Evolutionary conservation across 2,113 vertebrate species (phyloP).

Genomic region (Phyllostomus discolor): DNA sequence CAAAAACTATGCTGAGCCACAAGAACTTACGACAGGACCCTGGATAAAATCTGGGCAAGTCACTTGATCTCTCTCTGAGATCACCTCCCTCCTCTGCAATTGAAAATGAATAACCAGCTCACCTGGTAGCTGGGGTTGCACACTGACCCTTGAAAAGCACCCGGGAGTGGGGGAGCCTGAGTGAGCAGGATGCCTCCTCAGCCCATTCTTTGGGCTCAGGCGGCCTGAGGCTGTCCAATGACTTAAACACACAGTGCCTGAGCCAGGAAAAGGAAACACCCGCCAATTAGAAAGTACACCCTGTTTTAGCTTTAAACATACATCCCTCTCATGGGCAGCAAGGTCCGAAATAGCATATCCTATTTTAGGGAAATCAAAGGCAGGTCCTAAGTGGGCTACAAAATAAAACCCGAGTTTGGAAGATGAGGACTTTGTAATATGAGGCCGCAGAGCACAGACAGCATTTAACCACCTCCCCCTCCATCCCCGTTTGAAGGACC

Average conservation of each 20-base stretch:
- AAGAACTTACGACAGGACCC: background rate
- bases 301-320: constrained; percentile 49
- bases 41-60: background rate
- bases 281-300: constrained; percentile 20
- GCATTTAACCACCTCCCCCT: background rate
- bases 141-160: background rate
- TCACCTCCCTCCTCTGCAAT: background rate
- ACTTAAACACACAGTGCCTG: background rate
- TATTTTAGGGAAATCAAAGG: constrained; percentile 42
- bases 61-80: background rate
- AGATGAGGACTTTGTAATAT: background rate
- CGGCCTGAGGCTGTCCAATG: background rate
- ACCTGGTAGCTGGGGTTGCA: background rate
- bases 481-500: background rate
- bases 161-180: rapidly evolving
- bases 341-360: constrained; percentile 32
- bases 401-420: background rate
- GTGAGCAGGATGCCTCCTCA: background rate
- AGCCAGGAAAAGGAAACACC: constrained; percentile 38
- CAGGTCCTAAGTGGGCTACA: background rate
- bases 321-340: background rate
- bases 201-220: rapidly evolving
- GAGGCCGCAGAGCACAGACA: background rate
- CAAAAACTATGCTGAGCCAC: background rate
- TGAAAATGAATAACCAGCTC: background rate